Evolutionary conservation across 2,113 vertebrate genomes (phyloP).

Genomic region (Oplegnathus fasciatus): DNA sequence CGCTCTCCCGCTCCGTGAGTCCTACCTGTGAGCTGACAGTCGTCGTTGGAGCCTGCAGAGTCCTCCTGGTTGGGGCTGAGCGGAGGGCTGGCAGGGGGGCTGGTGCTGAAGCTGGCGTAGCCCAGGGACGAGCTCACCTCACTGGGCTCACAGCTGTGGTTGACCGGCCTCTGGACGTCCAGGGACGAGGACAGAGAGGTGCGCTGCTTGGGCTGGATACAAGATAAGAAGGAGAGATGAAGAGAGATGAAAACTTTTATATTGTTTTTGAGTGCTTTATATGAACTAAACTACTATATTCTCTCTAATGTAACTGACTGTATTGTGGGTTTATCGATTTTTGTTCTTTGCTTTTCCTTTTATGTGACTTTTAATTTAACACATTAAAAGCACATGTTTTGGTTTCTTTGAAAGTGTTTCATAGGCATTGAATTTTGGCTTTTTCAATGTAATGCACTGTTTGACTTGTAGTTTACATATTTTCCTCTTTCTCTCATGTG

Average conservation of each 20-base stretch:
- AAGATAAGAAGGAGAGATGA: constrained; percentile 38
- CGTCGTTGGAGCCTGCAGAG: constrained; percentile 81
- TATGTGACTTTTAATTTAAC: not conserved
- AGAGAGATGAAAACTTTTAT: not conserved
- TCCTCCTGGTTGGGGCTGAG: constrained; percentile 91
- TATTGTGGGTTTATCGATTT: not conserved
- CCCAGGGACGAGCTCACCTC: constrained; percentile 93
- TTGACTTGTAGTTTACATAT: too few species aligned
- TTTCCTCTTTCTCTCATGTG: too few species aligned
- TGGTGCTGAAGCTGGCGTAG: constrained; percentile 91
- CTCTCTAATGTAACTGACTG: not conserved
- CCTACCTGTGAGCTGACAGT: constrained; percentile 77
- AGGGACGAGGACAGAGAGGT: constrained; percentile 95
- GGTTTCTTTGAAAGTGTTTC: not conserved
- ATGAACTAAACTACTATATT: too few species aligned
- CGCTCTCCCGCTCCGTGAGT: not conserved
- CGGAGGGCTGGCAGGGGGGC: constrained; percentile 87
- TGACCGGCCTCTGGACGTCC: constrained; percentile 92
- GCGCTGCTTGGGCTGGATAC: constrained; percentile 93
- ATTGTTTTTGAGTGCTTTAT: not conserved
- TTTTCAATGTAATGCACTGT: not conserved
- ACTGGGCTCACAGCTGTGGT: constrained; percentile 93
- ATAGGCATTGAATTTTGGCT: not conserved
- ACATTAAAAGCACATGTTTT: not conserved
- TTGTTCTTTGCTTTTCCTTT: not conserved